Evolutionary conservation across 2,797 vertebrate genomes (phyloP).

Genomic region (Danio tinwini): DNA sequence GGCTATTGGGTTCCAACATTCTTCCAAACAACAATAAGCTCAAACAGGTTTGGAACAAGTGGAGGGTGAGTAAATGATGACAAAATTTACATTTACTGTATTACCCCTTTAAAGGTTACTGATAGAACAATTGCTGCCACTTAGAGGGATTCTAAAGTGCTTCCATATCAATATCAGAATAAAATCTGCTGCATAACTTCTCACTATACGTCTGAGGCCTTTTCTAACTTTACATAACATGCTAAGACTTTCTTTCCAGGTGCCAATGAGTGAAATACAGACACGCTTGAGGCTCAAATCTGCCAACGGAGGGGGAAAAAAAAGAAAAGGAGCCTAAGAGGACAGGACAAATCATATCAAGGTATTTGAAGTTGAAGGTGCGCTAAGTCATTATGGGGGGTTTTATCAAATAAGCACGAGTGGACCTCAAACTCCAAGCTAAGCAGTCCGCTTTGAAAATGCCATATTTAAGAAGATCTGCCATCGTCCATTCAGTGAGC

Average conservation of each 20-base stretch:
- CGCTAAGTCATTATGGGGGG: slow-evolving; percentile 73
- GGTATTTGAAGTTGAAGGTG: slow-evolving; percentile 76
- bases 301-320: slow-evolving; percentile 75
- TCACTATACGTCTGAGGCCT: slow-evolving; percentile 3
- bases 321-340: slow-evolving; percentile 68
- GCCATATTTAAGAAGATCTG: slow-evolving; percentile 79
- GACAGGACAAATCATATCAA: slow-evolving; percentile 77
- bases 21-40: too few relatives aligned
- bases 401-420: slow-evolving; percentile 78
- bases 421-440: slow-evolving; percentile 73
- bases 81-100: too few relatives aligned
- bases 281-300: slow-evolving; percentile 65
- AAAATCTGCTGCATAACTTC: slow-evolving; percentile 1
- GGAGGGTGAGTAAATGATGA: too few relatives aligned
- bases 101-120: too few relatives aligned
- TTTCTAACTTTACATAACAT: slow-evolving; percentile 40
- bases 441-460: slow-evolving; percentile 79
- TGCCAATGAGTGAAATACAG: slow-evolving; percentile 68
- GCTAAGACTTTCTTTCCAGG: slow-evolving; percentile 67
- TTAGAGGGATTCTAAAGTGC: too few relatives aligned
- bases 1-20: too few relatives aligned
- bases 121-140: too few relatives aligned
- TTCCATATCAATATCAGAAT: background rate
- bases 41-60: too few relatives aligned
- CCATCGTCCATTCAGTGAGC: slow-evolving; percentile 75